Conservation (phyloP, 2,888 invertebrate species). For the Villa cingulata region DNA sequence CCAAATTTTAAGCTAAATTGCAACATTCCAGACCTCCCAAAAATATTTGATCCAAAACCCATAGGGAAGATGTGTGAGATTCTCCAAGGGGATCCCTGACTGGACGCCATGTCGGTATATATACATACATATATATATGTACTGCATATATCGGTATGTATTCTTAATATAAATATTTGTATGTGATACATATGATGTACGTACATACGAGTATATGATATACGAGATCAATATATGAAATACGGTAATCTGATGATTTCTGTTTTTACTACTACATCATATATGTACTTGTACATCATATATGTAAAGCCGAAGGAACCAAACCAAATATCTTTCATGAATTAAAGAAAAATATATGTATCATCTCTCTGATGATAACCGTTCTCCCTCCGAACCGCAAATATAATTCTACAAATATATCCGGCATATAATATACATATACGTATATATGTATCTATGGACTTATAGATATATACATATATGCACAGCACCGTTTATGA, state of each 20-base stretch:
- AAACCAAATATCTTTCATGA: too few relatives aligned
- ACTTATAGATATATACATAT: too few relatives aligned
- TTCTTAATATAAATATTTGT: too few relatives aligned
- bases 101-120: not conserved
- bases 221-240: not conserved
- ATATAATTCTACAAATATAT: not conserved
- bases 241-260: not conserved
- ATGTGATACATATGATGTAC: too few relatives aligned
- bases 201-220: too few relatives aligned
- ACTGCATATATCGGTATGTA: too few relatives aligned
- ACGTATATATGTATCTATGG: too few relatives aligned
- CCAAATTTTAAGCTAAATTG: constrained; percentile 2
- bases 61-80: constrained; percentile 8
- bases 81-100: constrained; percentile 6
- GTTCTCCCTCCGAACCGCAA: not conserved
- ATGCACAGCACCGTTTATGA: constrained; percentile 10
- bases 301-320: constrained; percentile 1
- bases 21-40: constrained; percentile 11
- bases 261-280: too few relatives aligned
- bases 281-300: not conserved
- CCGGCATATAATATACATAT: constrained; percentile 3
- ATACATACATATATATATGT: not conserved
- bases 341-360: too few relatives aligned
- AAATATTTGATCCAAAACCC: constrained; percentile 2
- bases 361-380: too few relatives aligned